A percentile compares a stretch with the other conserved stretches of the same genome.
These are phyloP conservation scores for Linurgus olivaceus DNA, from an alignment of 2,797 vertebrate genomes.

Conservation along the genomic window DNA sequence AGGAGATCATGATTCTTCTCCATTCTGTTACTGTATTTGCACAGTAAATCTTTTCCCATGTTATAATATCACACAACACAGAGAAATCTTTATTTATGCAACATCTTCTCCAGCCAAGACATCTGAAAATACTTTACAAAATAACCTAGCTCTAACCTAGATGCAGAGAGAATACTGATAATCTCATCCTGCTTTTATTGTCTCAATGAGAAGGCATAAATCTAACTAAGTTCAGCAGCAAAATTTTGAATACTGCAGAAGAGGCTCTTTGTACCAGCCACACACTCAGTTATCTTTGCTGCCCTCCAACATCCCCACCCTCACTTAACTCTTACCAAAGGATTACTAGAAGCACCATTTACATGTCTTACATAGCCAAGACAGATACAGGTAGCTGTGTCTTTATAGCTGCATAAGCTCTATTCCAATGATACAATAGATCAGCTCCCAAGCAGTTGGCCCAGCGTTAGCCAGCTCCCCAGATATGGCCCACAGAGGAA, in stretches of 20 bases:
- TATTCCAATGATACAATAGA: not conserved
- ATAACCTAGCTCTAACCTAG: constrained; percentile 43
- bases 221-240: not conserved
- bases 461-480: not conserved
- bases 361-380: not conserved
- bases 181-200: constrained; percentile 36
- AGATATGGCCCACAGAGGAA: not conserved
- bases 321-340: not conserved
- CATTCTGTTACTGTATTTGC: constrained; percentile 49
- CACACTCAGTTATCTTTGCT: not conserved
- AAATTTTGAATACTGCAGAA: not conserved
- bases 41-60: constrained; percentile 39
- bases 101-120: constrained; percentile 32
- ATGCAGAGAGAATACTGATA: constrained; percentile 54
- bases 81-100: constrained; percentile 48
- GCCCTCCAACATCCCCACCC: not conserved
- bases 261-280: not conserved
- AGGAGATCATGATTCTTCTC: constrained; percentile 32
- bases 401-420: not conserved
- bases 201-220: constrained; percentile 41
- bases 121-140: constrained; percentile 48
- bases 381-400: not conserved
- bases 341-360: constrained; percentile 17
- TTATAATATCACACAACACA: constrained; percentile 1
- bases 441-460: not conserved